phyloP scores from a whole-genome alignment of 2,888 invertebrate species.

The Xanthorhoe designata region DNA sequence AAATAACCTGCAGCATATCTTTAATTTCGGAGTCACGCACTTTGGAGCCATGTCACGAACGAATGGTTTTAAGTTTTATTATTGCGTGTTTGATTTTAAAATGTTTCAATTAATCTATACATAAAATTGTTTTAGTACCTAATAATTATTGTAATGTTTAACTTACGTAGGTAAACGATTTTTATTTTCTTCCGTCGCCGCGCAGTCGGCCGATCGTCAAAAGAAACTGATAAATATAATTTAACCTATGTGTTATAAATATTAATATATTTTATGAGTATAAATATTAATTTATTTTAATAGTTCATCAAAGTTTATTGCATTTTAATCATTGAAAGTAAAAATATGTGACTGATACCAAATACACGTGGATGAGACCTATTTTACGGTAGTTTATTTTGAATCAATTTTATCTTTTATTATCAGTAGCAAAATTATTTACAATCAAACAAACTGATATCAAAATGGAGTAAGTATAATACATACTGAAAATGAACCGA shows the following conservation, averaged over 20 bases:
- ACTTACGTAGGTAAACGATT: background rate
- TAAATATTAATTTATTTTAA: background rate
- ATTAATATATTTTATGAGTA: background rate
- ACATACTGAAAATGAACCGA: background rate
- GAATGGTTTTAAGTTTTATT: slow-evolving; percentile 1
- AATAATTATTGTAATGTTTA: background rate
- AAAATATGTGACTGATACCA: background rate
- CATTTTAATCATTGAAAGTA: background rate
- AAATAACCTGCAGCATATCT: slow-evolving; percentile 3
- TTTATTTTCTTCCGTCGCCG: background rate
- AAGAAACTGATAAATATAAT: background rate
- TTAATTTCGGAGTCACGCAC: slow-evolving; percentile 18
- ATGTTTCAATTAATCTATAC: slow-evolving; percentile 5
- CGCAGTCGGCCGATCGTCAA: background rate
- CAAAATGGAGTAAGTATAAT: background rate
- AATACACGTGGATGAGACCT: slow-evolving; percentile 3
- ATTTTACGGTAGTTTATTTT: background rate
- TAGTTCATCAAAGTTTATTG: slow-evolving; percentile 1
- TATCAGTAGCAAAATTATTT: slow-evolving; percentile 8
- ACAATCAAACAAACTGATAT: slow-evolving; percentile 4
- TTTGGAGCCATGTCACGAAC: slow-evolving; percentile 8
- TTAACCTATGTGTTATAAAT: background rate
- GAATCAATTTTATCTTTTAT: slow-evolving; percentile 7
- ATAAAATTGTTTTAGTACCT: background rate
- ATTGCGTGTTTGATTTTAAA: slow-evolving; percentile 8